Percentiles rank a stretch among this genome's conserved stretches.
phyloP scores from a whole-genome alignment of 1,140 invertebrate species.

The Pseudomyrmex flavicornis region DNA sequence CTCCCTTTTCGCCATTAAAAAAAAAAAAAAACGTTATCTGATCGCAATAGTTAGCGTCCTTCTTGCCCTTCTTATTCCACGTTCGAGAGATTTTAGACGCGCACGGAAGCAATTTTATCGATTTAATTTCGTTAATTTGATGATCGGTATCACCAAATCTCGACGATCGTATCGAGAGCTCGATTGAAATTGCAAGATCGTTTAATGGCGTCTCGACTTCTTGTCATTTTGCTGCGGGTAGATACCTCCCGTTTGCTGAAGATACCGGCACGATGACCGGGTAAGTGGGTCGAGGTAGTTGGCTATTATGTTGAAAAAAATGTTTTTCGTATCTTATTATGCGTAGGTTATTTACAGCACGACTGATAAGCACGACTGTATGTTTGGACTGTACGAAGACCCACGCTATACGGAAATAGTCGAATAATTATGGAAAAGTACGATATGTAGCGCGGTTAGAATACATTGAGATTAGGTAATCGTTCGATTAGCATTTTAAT shows the following conservation, averaged over 20 bases:
- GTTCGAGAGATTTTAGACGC: slow-evolving; percentile 7
- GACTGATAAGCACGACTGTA: slow-evolving; percentile 33
- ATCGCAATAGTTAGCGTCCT: slow-evolving; percentile 51
- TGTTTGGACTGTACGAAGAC: neutral
- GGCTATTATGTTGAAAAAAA: slow-evolving; percentile 43
- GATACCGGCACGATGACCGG: slow-evolving; percentile 2
- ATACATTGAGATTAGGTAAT: slow-evolving; percentile 34
- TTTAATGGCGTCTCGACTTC: slow-evolving; percentile 2
- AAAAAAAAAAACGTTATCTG: slow-evolving; percentile 56
- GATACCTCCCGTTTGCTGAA: slow-evolving; percentile 1
- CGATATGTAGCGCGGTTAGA: neutral
- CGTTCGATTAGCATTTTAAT: slow-evolving; percentile 15
- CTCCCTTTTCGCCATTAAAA: no score
- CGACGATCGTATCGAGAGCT: neutral
- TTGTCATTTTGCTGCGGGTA: neutral
- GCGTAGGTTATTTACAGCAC: slow-evolving; percentile 32
- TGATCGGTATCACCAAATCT: neutral
- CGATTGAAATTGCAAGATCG: slow-evolving; percentile 16
- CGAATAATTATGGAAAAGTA: slow-evolving; percentile 5
- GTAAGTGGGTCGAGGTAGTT: slow-evolving; percentile 48
- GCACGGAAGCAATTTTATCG: neutral
- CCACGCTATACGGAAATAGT: slow-evolving; percentile 13
- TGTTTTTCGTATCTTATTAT: slow-evolving; percentile 46
- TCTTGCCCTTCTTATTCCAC: slow-evolving; percentile 3
- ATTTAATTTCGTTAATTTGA: neutral